phyloP scores from a whole-genome alignment of 1,140 invertebrate genomes.

The Papilio helenus region DNA sequence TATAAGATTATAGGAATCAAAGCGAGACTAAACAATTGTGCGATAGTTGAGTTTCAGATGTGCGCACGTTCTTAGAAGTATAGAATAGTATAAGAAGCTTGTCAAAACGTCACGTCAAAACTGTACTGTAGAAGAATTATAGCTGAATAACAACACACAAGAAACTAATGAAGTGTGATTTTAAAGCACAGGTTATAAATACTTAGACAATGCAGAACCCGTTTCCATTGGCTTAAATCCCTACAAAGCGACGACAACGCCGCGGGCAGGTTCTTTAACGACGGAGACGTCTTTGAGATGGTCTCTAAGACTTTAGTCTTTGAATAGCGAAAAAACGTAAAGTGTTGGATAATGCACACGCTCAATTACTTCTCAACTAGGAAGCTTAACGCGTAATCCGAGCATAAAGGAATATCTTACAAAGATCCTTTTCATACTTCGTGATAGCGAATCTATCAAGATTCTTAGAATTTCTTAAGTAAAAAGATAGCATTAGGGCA shows the following conservation, averaged over 20 bases:
- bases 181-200: background rate
- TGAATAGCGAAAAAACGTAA: slow-evolving; percentile 33
- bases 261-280: slow-evolving; percentile 1
- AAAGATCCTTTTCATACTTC: slow-evolving; percentile 26
- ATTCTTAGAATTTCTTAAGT: background rate
- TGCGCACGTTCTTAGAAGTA: too few relatives aligned
- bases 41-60: too few relatives aligned
- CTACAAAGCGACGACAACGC: background rate
- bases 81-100: too few relatives aligned
- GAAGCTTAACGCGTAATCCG: slow-evolving; percentile 32
- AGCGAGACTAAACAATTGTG: too few relatives aligned
- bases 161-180: background rate
- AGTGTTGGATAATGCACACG: slow-evolving; percentile 25
- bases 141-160: background rate
- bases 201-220: background rate
- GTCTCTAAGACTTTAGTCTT: slow-evolving; percentile 7
- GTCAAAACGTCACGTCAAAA: background rate
- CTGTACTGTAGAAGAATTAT: background rate
- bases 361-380: slow-evolving; percentile 27
- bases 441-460: background rate
- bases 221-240: background rate
- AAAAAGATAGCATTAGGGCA: background rate
- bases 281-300: background rate
- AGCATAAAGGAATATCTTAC: slow-evolving; percentile 29
- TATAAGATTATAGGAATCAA: too few relatives aligned